A percentile compares a stretch with the other conserved stretches of the same genome.
Evolutionary conservation across 2,888 invertebrate species (phyloP).

Genomic region (Aphrophora alni): DNA sequence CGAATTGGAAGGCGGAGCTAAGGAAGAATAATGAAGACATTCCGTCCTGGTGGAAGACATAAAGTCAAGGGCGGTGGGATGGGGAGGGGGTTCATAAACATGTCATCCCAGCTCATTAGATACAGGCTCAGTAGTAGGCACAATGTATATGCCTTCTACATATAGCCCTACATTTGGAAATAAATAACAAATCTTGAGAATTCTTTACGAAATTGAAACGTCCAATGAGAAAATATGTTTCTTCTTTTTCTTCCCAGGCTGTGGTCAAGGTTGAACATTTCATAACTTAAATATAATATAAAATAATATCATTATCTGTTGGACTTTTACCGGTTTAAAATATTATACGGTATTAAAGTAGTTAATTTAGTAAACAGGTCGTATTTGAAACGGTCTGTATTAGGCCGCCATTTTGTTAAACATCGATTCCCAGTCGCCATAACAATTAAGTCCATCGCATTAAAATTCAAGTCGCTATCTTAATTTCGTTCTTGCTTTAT

Average conservation of each 20-base stretch:
- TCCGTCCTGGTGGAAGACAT: neutral
- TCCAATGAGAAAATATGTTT: neutral
- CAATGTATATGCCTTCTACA: neutral
- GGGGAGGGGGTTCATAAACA: neutral
- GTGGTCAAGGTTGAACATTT: neutral
- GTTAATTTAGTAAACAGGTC: neutral
- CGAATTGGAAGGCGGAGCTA: neutral
- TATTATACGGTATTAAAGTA: neutral
- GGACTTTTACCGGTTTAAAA: neutral
- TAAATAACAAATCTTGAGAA: neutral
- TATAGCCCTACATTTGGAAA: neutral
- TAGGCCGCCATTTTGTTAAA: neutral
- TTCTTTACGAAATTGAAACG: neutral
- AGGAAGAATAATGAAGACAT: conserved; percentile 7
- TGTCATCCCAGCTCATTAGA: neutral
- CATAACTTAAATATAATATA: neutral
- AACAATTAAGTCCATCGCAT: too few species aligned
- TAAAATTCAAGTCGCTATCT: too few species aligned
- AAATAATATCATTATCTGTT: neutral
- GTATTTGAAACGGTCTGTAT: neutral
- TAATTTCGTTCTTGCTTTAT: too few species aligned
- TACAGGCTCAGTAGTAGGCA: neutral
- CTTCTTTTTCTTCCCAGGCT: neutral
- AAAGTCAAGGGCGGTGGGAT: neutral
- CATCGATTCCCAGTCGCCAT: too few species aligned